Conservation (phyloP, 1,140 invertebrate species). For the Drosophila novamexicana region DNA sequence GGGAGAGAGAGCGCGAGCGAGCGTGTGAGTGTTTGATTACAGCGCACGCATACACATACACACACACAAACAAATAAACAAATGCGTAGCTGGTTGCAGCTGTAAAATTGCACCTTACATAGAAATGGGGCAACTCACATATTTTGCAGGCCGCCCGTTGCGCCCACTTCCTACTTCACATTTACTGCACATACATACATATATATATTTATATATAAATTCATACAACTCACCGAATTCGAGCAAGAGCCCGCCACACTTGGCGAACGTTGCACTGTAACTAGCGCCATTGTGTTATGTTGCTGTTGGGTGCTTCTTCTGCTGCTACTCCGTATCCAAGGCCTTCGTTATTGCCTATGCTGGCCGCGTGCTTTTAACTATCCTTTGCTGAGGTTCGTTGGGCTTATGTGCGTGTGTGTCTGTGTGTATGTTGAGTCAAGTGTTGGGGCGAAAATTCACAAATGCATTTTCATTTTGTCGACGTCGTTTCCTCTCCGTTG, state of each 20-base stretch:
- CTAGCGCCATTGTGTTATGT: slow-evolving; percentile 87
- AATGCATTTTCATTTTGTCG: slow-evolving; percentile 76
- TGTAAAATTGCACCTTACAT: slow-evolving; percentile 38
- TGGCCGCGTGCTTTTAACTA: slow-evolving; percentile 43
- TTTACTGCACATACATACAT: slow-evolving; percentile 12
- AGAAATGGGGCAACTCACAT: slow-evolving; percentile 41
- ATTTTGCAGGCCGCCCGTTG: slow-evolving; percentile 15
- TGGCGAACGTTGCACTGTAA: slow-evolving; percentile 89
- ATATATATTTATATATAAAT: background rate
- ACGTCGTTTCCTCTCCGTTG: slow-evolving; percentile 63
- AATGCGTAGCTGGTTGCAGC: slow-evolving; percentile 42
- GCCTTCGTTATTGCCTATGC: slow-evolving; percentile 37
- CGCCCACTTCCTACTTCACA: slow-evolving; percentile 27
- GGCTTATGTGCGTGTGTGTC: slow-evolving; percentile 42
- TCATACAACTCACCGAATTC: slow-evolving; percentile 76
- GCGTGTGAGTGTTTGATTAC: slow-evolving; percentile 28
- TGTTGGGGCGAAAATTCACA: slow-evolving; percentile 63
- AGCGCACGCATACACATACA: slow-evolving; percentile 13
- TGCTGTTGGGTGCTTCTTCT: slow-evolving; percentile 34
- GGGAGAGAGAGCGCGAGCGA: slow-evolving; percentile 11
- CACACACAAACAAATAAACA: slow-evolving; percentile 18
- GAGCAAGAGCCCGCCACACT: slow-evolving; percentile 88
- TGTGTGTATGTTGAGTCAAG: slow-evolving; percentile 48
- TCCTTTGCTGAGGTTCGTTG: slow-evolving; percentile 54
- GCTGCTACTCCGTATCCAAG: slow-evolving; percentile 46